Base-by-base conservation (phyloP, 2,113 vertebrate species). In the Indicator indicator region DNA sequence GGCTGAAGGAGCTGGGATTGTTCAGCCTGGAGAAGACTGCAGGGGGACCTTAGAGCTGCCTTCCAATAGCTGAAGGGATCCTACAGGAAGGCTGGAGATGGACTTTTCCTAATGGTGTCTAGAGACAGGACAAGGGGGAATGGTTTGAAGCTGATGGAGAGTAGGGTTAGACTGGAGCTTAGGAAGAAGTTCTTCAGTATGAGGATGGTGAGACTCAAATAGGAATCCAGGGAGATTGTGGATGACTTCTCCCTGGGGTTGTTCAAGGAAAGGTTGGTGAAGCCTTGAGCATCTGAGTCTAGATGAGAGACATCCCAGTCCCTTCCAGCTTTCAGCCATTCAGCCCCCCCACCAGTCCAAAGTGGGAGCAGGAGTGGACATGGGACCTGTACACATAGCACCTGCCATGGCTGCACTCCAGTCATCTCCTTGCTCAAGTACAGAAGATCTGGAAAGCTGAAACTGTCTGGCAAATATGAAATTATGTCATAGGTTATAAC, bases 331-430 rank as follows among this genome's bases (percentile, higher is more conserved):
- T 69, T 64, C 38, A 72, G 1, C 71, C 33, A 6, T 8, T 14
- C 20, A 48, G 44, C 36, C 13, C 56, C 36, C 13, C 56, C 13
- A 4, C 54, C 13, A 9, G 68, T 4, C 32, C 32, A 16, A 33
- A 17, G 27, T 62, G 60, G 58, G 48, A 58, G 33, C 42, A n/a
- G 52, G 33, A 13, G 16, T 0, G 20, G 60, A 7, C 44, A 3
- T 4, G 23, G 77, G 74, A 63, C 27, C 60, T 10, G 15, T 12
- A 26, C 23, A 54, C 44, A 4, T 3, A 23, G 77, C 71, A 64
- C 30, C 65, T 12, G 15, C 5, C 19, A 16, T 0, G 44, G 5
- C 1, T 2, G 3, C 4, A 0, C 76, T 36, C 42, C 33, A 5
- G n/a, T 19, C 75, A 21, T 1, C 73, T 50, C 63, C 77, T 6